Conservation (phyloP, 2,888 invertebrate species). For the Aspidiotus rigidus region DNA sequence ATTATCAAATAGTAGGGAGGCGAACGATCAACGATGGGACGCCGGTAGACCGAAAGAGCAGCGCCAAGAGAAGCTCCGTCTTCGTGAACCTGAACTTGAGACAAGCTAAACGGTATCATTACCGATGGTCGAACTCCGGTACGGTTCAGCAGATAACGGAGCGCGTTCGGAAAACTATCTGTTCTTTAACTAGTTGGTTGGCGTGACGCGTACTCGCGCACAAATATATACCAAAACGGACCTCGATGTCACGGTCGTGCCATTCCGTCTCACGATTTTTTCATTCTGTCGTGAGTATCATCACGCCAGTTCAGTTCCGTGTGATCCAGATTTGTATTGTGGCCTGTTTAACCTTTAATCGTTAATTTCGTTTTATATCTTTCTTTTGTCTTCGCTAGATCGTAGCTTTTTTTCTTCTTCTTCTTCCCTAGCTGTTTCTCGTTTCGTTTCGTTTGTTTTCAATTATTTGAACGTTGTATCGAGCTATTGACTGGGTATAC, state of each 20-base stretch:
- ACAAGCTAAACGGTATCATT: too few relatives aligned
- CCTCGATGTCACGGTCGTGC: slow-evolving; percentile 14
- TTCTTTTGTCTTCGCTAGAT: neutral
- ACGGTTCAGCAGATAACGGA: neutral
- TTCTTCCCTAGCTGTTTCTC: neutral
- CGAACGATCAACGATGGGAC: too few relatives aligned
- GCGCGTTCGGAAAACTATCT: neutral
- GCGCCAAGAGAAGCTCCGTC: too few relatives aligned
- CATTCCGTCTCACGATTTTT: slow-evolving; percentile 13
- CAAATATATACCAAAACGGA: neutral
- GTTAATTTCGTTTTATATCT: slow-evolving; percentile 7
- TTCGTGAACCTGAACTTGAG: too few relatives aligned
- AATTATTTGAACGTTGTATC: neutral
- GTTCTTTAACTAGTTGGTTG: slow-evolving; percentile 14
- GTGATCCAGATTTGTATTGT: slow-evolving; percentile 18
- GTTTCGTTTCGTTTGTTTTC: slow-evolving; percentile 7
- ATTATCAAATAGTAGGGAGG: too few relatives aligned
- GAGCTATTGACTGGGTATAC: neutral
- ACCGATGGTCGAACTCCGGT: too few relatives aligned
- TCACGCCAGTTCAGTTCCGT: slow-evolving; percentile 13
- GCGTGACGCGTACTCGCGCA: slow-evolving; percentile 1
- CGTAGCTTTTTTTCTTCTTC: neutral
- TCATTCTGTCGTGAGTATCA: slow-evolving; percentile 16
- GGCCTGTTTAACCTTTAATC: slow-evolving; percentile 5
- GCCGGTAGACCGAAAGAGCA: too few relatives aligned